These are phyloP conservation scores for Zaprionus inermis DNA, from an alignment of 1,140 invertebrate genomes.

Conservation along the genomic window DNA sequence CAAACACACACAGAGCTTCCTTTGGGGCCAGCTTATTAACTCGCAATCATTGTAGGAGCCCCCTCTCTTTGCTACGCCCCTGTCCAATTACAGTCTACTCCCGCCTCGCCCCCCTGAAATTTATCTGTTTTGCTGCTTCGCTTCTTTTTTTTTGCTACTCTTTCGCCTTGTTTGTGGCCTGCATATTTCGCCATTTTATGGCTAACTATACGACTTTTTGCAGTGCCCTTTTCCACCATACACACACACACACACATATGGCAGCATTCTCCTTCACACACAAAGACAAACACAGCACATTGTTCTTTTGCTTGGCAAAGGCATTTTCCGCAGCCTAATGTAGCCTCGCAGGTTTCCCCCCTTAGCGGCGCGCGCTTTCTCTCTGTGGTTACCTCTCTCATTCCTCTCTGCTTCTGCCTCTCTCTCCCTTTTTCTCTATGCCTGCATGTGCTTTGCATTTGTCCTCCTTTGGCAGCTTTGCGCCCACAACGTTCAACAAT, in stretches of 20 bases:
- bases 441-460: conserved; percentile 36
- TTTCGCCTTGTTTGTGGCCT: conserved; percentile 64
- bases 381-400: neutral
- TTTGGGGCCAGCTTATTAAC: conserved; percentile 5
- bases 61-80: neutral
- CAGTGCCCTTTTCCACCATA: conserved; percentile 56
- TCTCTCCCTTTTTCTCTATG: neutral
- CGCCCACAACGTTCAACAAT: conserved; percentile 40
- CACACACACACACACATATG: conserved; percentile 12
- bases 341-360: conserved; percentile 22
- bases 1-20: neutral
- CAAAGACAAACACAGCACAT: conserved; percentile 13
- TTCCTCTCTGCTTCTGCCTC: neutral
- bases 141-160: neutral
- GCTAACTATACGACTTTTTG: conserved; percentile 62
- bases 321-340: conserved; percentile 52
- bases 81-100: neutral
- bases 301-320: conserved; percentile 30
- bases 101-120: neutral
- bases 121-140: conserved; percentile 12
- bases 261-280: neutral
- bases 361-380: neutral
- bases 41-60: conserved; percentile 28
- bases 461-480: conserved; percentile 52
- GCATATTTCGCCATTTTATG: conserved; percentile 64